Conservation (phyloP, 2,113 vertebrate genomes). For the Illadopsis cleaveri region DNA sequence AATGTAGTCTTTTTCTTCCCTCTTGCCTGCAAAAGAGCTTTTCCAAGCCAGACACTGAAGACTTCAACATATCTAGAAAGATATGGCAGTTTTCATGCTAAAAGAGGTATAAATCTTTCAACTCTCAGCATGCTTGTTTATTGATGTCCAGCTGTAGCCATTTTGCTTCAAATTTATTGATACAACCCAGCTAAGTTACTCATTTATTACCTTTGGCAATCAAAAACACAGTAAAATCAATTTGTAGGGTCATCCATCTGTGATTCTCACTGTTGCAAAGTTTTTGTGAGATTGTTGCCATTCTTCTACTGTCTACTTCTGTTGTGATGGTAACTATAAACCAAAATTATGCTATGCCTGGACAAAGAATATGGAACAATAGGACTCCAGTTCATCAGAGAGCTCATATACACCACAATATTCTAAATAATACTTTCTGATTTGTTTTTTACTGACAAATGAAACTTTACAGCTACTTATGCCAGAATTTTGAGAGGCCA, state of each 20-base stretch:
- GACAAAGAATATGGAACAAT: background rate
- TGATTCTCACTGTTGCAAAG: background rate
- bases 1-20: background rate
- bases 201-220: constrained; percentile 33
- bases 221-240: constrained; percentile 42
- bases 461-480: background rate
- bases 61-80: background rate
- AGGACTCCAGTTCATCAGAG: background rate
- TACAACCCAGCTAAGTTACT: background rate
- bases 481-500: background rate
- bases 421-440: background rate
- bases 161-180: constrained; percentile 17
- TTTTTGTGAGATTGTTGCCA: background rate
- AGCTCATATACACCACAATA: background rate
- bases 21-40: background rate
- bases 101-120: constrained; percentile 12
- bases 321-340: background rate
- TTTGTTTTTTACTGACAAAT: background rate
- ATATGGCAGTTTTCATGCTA: background rate
- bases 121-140: background rate
- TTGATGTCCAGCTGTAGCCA: background rate
- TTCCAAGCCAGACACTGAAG: background rate
- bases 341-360: background rate
- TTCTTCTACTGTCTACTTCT: background rate
- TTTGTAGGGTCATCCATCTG: background rate